Evolutionary conservation across 2,113 vertebrate species (phyloP), one percentile per base, ranked within the genome.

Genomic region (Nothocercus nigrocapillus): DNA sequence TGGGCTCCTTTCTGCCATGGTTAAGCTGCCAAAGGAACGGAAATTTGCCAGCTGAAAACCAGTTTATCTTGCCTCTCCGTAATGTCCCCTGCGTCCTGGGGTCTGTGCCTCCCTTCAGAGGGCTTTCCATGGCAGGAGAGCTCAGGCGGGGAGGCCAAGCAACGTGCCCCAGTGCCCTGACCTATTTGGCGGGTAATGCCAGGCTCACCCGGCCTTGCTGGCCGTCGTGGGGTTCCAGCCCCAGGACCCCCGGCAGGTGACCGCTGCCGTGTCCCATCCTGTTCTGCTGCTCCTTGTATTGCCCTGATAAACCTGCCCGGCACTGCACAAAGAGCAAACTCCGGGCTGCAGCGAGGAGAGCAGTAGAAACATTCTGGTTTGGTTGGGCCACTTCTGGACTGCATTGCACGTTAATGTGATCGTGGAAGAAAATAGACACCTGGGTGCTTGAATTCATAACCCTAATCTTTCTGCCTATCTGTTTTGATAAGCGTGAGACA

Each of bases 401-500:
- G 58, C 3, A 0, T 0, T 30, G 42, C 18, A 1, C 36, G 90
- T 44, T 27, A 14, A 44, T 21, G 11, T 32, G 69, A 2, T 1
- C 47, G 70, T 28, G 53, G 80, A 82, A 82, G 58, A 42, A 15
- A 47, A 9, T 5, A 47, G 49, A 30, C 45, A 13, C 27, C 56
- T 75, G 44, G 18, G 5, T 34, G 51, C 28, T 58, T 1, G 1
- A 20, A 9, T 38, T 62, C 28, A 13, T 74, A 63, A 13, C 7
- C 45, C 22, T 47, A 3, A 25, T 34, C 66, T 47, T 66, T 49
- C 66, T 82, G 28, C 12, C n/a, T 19, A 22, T 89, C 32, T 81
- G 1, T 62, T 0, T 0, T 34, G 12, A 38, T 72, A 58, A 34
- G 3, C 0, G 24, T 93, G 61, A 78, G 21, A 34, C 69, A 10